Conservation (phyloP, 2,797 vertebrate species). For the Pantherophis vulpinus region DNA sequence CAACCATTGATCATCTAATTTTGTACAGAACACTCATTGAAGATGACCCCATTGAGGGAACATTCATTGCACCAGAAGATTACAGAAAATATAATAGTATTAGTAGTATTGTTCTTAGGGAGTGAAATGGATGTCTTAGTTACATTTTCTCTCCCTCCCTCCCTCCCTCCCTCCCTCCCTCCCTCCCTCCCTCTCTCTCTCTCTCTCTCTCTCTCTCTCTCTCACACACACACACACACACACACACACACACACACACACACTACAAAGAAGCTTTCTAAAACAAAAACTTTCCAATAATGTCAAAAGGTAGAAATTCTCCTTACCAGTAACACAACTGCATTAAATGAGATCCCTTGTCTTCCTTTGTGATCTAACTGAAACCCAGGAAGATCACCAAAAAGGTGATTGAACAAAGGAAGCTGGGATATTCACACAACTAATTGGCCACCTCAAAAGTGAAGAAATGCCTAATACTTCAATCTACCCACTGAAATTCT, state of each 20-base stretch:
- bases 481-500: neutral
- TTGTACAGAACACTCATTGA: neutral
- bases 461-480: neutral
- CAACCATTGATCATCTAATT: conserved; percentile 4
- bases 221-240: neutral
- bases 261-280: neutral
- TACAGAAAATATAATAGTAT: neutral
- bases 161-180: neutral
- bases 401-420: neutral
- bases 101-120: neutral
- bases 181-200: neutral
- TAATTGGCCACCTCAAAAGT: neutral
- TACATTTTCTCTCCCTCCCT: neutral
- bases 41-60: neutral
- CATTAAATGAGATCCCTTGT: neutral
- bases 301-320: neutral
- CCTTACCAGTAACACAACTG: neutral
- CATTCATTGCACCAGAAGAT: neutral
- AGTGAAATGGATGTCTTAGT: neutral
- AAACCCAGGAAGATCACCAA: neutral
- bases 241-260: neutral
- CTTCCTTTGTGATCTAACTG: neutral
- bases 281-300: neutral
- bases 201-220: no score
- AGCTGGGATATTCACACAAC: neutral